Evolutionary conservation across 2,113 vertebrate genomes (phyloP), one percentile per base, ranked within the genome.

Genomic region (Emberiza fucata): DNA sequence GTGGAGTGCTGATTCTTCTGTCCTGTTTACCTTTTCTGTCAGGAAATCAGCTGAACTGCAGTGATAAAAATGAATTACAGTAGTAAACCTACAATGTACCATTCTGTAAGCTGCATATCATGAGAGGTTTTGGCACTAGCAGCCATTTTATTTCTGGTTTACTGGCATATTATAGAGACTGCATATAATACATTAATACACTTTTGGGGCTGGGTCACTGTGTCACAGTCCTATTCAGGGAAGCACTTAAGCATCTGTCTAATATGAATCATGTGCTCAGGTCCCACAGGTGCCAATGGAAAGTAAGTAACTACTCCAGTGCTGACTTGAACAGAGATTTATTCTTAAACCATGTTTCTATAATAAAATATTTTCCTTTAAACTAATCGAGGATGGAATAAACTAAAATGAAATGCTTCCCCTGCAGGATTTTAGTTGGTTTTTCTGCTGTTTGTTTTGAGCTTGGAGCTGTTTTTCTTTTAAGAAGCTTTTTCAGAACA

Each of bases 51-150:
- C 75, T 72, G 88, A 92, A 54, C 3, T 70, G 29, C 47, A 66
- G 64, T 66, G 72, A 86, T 92, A 95, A 95, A 96, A 96, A 77
- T 88, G 66, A 96, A 44, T 88, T 93, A 96, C 82, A 93, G 59
- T 47, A 78, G 68, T 59, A 90, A 93, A 83, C 71, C 24, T 54
- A 81, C 76, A 92, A 33, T 44, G 33, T 78, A 63, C 35, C 47
- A 21, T 70, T 90, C 64, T 90, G 54, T 50, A 57, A 73, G 39
- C 71, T 66, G 51, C 64, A 44, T 83, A 90, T 92, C 82, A 88
- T 92, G 72, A 90, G 80, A 83, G 29, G 13, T 20, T 90, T 88
- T 96, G 92, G 95, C 88, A 90, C 35, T 78, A 75, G 39, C 11
- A 88, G 4, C 16, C 66, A 66, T 83, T 93, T 94, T 92, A 66